Evolutionary conservation across 1,140 invertebrate genomes (phyloP), one percentile per base, ranked within the genome.

Genomic region (Propsilocerus akamusi): DNA sequence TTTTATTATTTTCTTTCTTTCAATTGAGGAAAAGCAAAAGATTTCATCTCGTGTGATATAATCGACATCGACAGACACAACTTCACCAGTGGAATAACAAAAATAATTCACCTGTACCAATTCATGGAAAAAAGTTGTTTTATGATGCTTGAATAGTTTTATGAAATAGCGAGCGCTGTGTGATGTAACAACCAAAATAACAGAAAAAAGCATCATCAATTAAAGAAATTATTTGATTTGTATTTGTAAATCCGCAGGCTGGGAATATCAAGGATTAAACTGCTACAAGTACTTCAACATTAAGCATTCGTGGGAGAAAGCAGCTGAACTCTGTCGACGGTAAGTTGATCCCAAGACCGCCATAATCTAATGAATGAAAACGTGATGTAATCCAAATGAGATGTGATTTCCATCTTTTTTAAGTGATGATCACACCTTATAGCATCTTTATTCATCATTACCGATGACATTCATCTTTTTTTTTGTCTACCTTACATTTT

Each of bases 251-350:
- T 41, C 22, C 17, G 11, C 76, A 93, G 90, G 86, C 63, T 94
- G 90, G 90, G 86, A 89, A 71, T 73, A 91, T 54, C 78, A 80
- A 69, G 88, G 86, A 58, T 77, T 92, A 61, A 77, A 91, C 68
- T 94, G 90, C 71, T 94, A 92, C 70, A 91, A 89, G 76, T 92
- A 91, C 72, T 93, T 93, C 73, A 90, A 88, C 69, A 92, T 93
- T 60, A 83, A 80, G 68, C 89, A 94, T 74, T 94, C 90, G 51
- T 94, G 89, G 88, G 85, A 88, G 71, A 91, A 88, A 73, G 88
- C 89, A 53, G 88, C 86, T 51, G 86, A 92, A 73, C 72, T 94
- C 68, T 93, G 90, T 73, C 82, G 85, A 74, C 86, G 87, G 89
- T 94, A 75, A 77, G 70, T 66, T 55, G 32, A 5, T 12, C 20